Evolutionary conservation across 2,113 vertebrate species (phyloP), one percentile per base, ranked within the genome.

Genomic region (Ageneiosus marmoratus): DNA sequence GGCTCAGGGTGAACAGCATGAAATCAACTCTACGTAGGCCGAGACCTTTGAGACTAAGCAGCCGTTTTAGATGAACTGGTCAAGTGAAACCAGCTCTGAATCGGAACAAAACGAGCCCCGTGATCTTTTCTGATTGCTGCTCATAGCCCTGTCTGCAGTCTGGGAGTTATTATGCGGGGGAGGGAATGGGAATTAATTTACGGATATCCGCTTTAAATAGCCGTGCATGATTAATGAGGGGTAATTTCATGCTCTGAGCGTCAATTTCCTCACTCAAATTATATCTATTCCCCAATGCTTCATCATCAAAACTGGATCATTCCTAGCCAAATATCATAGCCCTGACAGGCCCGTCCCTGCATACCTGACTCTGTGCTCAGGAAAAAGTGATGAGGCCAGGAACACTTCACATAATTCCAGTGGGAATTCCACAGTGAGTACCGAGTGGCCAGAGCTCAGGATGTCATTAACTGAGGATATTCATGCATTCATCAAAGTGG

Each of bases 161-260:
- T 67, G 75, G 86, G 72, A 86, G 29, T 70, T 84, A 87, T 94
- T 93, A 91, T 91, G 51, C 50, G 86, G 92, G 91, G 90, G 91
- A 92, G 90, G 92, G 92, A 92, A 67, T 87, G 67, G 79, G 87
- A 92, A 92, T 92, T 90, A 92, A 91, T 91, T 91, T 86, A 89
- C 85, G 88, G 89, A 85, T 82, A 83, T 86, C 92, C 76, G 89
- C 86, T 62, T 89, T 84, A 87, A 88, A 91, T 94, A 92, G 87
- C 89, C 84, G 83, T 89, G 90, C 92, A 90, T 94, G 94, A 94
- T 92, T 94, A 93, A 95, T 92, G 93, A 91, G 86, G 86, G 88
- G 91, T 88, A 92, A 95, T 94, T 93, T 94, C 91, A 95, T 91
- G 92, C 93, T 91, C 88, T 89, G 91, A 91, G 90, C 90, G 91